These are phyloP conservation scores for Tonatia bakeri DNA, from an alignment of 2,113 vertebrate species.

Conservation along the genomic window DNA sequence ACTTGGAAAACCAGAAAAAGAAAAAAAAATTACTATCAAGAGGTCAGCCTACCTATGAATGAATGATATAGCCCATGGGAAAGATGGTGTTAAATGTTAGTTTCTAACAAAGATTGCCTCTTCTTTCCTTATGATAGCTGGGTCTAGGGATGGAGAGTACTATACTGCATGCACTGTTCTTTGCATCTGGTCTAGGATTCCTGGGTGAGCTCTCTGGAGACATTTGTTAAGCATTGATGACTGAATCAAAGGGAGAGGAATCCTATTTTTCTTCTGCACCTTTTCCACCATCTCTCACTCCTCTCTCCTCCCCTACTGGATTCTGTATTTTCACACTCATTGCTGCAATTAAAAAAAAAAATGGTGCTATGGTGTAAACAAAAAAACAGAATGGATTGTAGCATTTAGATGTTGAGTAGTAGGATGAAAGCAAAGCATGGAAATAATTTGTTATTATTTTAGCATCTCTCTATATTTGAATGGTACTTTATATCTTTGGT, in stretches of 20 bases:
- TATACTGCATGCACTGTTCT: not conserved
- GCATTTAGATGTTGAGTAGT: not conserved
- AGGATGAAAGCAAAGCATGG: conserved; percentile 14
- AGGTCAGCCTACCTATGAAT: not conserved
- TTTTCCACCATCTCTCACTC: not conserved
- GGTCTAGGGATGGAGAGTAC: not conserved
- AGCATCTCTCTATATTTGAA: not conserved
- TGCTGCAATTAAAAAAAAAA: not conserved
- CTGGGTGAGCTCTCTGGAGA: not conserved
- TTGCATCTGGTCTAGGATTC: conserved; percentile 26
- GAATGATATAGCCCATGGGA: not conserved
- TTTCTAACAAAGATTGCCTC: not conserved
- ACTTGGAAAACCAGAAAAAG: not conserved
- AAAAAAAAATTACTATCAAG: not conserved
- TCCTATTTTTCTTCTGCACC: not conserved
- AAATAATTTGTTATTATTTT: conserved; percentile 14
- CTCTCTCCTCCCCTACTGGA: not conserved
- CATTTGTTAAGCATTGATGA: not conserved
- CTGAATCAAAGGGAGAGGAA: not conserved
- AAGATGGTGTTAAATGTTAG: not conserved
- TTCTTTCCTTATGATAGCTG: not conserved
- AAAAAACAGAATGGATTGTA: conserved; percentile 1
- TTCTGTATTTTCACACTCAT: not conserved
- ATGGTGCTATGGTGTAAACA: not conserved
- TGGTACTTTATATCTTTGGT: not conserved